These are phyloP conservation scores for Apis cerana DNA, from an alignment of 1,140 invertebrate genomes.

Conservation along the genomic window DNA sequence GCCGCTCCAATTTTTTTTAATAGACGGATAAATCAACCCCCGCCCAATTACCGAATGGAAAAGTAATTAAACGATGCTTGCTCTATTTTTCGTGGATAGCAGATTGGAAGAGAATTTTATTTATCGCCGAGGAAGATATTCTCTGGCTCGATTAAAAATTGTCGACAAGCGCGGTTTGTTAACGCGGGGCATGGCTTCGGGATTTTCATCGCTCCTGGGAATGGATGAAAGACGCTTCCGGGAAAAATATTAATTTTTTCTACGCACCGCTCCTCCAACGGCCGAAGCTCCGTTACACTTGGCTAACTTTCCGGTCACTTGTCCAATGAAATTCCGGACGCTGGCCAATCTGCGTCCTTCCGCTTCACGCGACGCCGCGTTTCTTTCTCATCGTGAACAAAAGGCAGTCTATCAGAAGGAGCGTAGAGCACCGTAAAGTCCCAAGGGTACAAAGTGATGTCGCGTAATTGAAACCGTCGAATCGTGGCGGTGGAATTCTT, in stretches of 20 bases:
- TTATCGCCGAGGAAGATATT: neutral
- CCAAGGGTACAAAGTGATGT: constrained; percentile 59
- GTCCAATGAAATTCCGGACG: constrained; percentile 38
- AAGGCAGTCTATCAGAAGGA: constrained; percentile 60
- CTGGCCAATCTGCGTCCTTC: constrained; percentile 53
- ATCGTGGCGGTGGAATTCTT: constrained; percentile 25
- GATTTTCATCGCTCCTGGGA: neutral
- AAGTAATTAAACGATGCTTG: neutral
- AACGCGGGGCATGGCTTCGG: too few relatives aligned
- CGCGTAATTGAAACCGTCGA: constrained; percentile 68
- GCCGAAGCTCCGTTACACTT: constrained; percentile 24
- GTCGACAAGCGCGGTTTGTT: neutral
- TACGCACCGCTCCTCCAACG: neutral
- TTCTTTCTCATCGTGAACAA: constrained; percentile 70
- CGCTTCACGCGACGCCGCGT: constrained; percentile 67
- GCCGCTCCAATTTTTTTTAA: neutral
- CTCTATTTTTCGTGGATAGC: neutral
- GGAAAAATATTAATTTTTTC: constrained; percentile 35
- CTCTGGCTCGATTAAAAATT: neutral
- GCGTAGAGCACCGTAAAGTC: constrained; percentile 35
- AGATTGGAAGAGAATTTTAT: neutral
- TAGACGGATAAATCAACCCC: neutral
- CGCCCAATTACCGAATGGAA: neutral
- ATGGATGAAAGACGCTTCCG: neutral
- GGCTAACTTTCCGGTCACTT: constrained; percentile 40